These are phyloP conservation scores for Brachionichthys hirsutus DNA, from an alignment of 2,113 vertebrate species.

Conservation along the genomic window DNA sequence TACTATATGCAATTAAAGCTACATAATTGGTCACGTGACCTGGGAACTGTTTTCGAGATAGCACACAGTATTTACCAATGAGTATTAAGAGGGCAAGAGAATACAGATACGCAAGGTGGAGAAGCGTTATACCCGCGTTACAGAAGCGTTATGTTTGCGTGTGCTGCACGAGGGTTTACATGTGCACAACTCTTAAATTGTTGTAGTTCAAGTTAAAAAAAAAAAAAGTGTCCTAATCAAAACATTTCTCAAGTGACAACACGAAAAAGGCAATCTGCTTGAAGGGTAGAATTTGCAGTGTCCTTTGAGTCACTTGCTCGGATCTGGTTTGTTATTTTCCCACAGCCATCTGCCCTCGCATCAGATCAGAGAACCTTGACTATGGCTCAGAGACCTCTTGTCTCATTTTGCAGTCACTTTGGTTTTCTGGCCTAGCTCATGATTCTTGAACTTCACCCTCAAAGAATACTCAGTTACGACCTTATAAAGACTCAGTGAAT, in stretches of 20 bases:
- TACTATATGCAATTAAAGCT: no score
- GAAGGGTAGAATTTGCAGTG: conserved; percentile 25
- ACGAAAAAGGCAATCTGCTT: conserved; percentile 37
- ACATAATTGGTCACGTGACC: no score
- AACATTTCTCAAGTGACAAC: conserved; percentile 36
- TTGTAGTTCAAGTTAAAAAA: no score
- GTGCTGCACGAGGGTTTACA: no score
- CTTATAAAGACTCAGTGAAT: conserved; percentile 27
- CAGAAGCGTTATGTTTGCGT: no score
- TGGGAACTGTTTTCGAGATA: no score
- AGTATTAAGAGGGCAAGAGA: no score
- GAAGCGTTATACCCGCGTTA: no score
- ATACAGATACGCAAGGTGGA: no score
- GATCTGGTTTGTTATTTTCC: conserved; percentile 58
- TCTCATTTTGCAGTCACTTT: conserved; percentile 66
- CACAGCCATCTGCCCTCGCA: conserved; percentile 69
- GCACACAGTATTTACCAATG: no score
- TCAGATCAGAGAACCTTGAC: conserved; percentile 66
- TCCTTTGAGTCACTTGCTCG: conserved; percentile 39
- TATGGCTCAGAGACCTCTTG: conserved; percentile 60
- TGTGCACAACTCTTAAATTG: no score
- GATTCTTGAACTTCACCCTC: conserved; percentile 60
- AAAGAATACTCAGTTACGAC: conserved; percentile 34
- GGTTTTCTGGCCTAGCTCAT: conserved; percentile 55
- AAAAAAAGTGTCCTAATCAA: conserved; percentile 17